These are phyloP conservation scores for Entomobrya proxima DNA, from an alignment of 2,888 invertebrate species.

Conservation along the genomic window DNA sequence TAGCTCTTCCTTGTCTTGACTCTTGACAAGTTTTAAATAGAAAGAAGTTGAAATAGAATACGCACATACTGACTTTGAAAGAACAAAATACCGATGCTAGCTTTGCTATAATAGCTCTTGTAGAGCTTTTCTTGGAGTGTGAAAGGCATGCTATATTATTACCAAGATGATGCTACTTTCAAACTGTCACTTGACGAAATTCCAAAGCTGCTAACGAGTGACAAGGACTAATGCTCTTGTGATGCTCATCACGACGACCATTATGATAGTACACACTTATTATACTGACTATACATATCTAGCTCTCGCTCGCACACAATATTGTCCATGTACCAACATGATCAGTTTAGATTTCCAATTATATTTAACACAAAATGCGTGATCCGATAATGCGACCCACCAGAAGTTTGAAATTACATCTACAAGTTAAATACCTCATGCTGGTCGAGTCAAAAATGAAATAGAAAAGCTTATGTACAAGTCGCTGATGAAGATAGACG, in stretches of 20 bases:
- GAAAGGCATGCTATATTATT: not conserved
- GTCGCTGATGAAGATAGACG: slow-evolving; percentile 61
- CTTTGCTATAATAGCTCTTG: too few species aligned
- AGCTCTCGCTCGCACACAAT: too few species aligned
- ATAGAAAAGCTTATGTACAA: not conserved
- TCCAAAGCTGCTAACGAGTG: slow-evolving; percentile 68
- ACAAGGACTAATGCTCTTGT: slow-evolving; percentile 64
- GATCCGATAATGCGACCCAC: slow-evolving; percentile 46
- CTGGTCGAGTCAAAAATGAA: slow-evolving; percentile 12
- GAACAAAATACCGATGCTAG: too few species aligned
- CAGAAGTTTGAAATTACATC: slow-evolving; percentile 59
- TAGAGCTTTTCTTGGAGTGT: not conserved
- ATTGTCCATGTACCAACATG: not conserved
- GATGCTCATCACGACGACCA: slow-evolving; percentile 29
- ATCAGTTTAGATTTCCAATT: slow-evolving; percentile 41
- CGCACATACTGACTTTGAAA: not conserved
- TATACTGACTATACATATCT: too few species aligned
- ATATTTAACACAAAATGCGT: slow-evolving; percentile 11
- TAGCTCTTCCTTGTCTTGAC: slow-evolving; percentile 11
- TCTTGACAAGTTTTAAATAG: slow-evolving; percentile 40
- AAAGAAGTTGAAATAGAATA: slow-evolving; percentile 13
- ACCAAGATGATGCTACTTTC: slow-evolving; percentile 1
- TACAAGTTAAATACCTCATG: slow-evolving; percentile 30
- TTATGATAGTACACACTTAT: too few species aligned
- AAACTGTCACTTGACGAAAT: slow-evolving; percentile 65